phyloP scores from a whole-genome alignment of 2,888 invertebrate genomes.

The Cybosia mesomella region DNA sequence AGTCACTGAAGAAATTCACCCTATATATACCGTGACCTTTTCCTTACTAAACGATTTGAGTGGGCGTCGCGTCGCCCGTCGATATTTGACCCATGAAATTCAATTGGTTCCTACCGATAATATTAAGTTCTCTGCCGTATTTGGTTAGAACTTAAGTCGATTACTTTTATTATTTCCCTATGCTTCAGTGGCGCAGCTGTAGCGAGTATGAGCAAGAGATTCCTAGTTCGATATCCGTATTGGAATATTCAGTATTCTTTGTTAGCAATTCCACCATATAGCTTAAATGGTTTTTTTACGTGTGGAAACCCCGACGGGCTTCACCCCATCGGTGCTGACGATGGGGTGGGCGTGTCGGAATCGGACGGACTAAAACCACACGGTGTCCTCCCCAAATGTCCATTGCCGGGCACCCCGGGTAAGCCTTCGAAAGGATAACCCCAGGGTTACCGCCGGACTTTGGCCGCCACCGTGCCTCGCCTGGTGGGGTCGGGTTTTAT shows the following conservation, averaged over 20 bases:
- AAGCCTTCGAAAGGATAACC: no score
- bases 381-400: no score
- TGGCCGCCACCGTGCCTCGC: no score
- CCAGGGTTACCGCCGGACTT: no score
- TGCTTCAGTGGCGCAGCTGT: not conserved
- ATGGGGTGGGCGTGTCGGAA: no score
- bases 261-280: not conserved
- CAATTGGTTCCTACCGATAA: constrained; percentile 7
- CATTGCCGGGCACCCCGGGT: no score
- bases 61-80: constrained; percentile 6
- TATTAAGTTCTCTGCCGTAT: not conserved
- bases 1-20: no score
- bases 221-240: not conserved
- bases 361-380: no score
- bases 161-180: not conserved
- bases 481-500: no score
- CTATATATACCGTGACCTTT: constrained; percentile 3
- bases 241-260: not conserved
- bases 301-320: no score
- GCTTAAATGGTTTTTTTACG: no score
- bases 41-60: not conserved
- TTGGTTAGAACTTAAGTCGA: not conserved
- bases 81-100: constrained; percentile 9
- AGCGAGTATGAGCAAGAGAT: not conserved
- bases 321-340: no score